Evolutionary conservation across 2,888 invertebrate genomes (phyloP).

Genomic region (Drosophila atripex): DNA sequence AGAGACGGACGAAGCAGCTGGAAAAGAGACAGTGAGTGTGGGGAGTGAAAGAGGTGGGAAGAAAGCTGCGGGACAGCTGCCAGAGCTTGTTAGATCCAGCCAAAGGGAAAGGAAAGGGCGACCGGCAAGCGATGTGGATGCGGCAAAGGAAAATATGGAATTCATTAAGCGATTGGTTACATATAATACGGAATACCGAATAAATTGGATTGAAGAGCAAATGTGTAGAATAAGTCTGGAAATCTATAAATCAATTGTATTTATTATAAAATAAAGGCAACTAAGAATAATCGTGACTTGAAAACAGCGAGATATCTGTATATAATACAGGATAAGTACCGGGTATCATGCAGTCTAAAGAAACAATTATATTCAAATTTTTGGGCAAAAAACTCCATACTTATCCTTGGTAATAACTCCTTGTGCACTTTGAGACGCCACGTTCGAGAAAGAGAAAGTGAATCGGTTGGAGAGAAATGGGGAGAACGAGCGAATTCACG

Average conservation of each 20-base stretch:
- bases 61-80: slow-evolving; percentile 59
- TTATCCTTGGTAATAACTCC: slow-evolving; percentile 72
- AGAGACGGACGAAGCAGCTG: slow-evolving; percentile 5
- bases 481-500: slow-evolving; percentile 5
- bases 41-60: background rate
- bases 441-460: slow-evolving; percentile 33
- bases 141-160: slow-evolving; percentile 22
- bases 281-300: background rate
- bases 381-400: slow-evolving; percentile 39
- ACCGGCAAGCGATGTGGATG: slow-evolving; percentile 7
- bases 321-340: background rate
- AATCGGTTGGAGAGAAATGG: background rate
- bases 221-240: background rate
- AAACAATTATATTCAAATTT: background rate
- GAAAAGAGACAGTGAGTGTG: background rate
- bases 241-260: background rate
- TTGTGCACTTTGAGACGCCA: slow-evolving; percentile 49
- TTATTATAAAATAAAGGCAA: background rate
- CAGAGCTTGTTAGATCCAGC: slow-evolving; percentile 65
- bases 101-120: slow-evolving; percentile 28
- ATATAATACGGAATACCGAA: slow-evolving; percentile 7
- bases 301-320: too few species aligned
- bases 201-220: slow-evolving; percentile 29
- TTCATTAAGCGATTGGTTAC: slow-evolving; percentile 36
- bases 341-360: background rate